Conservation (phyloP, 1,140 invertebrate genomes). For the Danaus melanippus region DNA sequence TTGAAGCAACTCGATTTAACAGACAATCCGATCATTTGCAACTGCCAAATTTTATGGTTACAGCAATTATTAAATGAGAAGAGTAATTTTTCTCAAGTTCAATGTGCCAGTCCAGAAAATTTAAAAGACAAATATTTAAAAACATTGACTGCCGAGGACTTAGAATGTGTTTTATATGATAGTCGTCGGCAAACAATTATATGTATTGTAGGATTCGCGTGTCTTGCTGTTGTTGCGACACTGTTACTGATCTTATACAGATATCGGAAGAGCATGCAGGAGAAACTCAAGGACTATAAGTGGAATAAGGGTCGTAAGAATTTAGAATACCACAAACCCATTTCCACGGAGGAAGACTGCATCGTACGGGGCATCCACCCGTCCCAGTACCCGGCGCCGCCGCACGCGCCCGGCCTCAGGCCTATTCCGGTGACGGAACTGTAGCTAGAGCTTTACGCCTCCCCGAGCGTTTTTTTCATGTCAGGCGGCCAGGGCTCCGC, state of each 20-base stretch:
- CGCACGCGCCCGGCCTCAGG: conserved; percentile 75
- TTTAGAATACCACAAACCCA: conserved; percentile 90
- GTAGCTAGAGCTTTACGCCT: conserved; percentile 91
- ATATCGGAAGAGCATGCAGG: conserved; percentile 83
- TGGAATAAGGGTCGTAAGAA: conserved; percentile 88
- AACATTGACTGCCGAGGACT: conserved; percentile 79
- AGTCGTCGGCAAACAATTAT: conserved; percentile 84
- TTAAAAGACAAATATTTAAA: conserved; percentile 79
- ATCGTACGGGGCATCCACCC: conserved; percentile 75
- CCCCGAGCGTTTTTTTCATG: conserved; percentile 80
- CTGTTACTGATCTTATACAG: conserved; percentile 82
- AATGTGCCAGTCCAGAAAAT: conserved; percentile 81
- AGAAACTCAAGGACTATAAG: conserved; percentile 85
- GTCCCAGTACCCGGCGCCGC: conserved; percentile 74
- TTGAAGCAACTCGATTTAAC: conserved; percentile 83
- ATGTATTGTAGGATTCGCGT: conserved; percentile 79
- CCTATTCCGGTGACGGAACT: conserved; percentile 92
- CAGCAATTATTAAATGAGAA: conserved; percentile 80
- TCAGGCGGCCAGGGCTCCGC: conserved; percentile 72
- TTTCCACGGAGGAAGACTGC: conserved; percentile 88
- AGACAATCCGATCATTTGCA: conserved; percentile 88
- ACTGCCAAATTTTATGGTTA: conserved; percentile 86
- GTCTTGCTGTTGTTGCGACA: conserved; percentile 78
- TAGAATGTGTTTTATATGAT: conserved; percentile 85
- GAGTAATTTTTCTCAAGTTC: conserved; percentile 79